These are phyloP conservation scores for Agrochola lota DNA, from an alignment of 2,888 invertebrate genomes.

Conservation along the genomic window DNA sequence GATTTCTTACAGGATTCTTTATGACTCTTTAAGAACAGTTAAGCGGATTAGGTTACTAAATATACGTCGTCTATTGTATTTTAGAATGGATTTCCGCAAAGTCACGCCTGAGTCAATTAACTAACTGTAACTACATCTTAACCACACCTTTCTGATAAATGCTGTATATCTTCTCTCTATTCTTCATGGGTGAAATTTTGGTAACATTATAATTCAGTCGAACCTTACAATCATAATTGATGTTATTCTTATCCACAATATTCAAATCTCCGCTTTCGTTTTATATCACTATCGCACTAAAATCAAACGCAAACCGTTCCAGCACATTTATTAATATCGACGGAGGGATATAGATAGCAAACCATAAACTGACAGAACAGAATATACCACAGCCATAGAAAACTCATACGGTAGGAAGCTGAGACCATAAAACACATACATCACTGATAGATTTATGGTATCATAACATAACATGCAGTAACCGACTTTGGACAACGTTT, in stretches of 20 bases:
- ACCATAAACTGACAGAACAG: constrained; percentile 46
- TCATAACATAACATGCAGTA: constrained; percentile 36
- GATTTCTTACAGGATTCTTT: no score
- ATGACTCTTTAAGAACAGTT: no score
- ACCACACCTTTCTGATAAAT: no score
- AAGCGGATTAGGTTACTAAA: no score
- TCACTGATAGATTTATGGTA: constrained; percentile 36
- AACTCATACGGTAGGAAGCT: constrained; percentile 39
- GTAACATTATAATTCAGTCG: no score
- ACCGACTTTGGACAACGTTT: constrained; percentile 37
- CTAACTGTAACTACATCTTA: no score
- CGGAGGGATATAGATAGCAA: constrained; percentile 18
- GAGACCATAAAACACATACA: constrained; percentile 50
- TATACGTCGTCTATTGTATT: no score
- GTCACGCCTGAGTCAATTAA: no score
- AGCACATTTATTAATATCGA: constrained; percentile 17
- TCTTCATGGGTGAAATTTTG: not conserved
- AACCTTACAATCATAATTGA: not conserved
- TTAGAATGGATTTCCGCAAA: no score
- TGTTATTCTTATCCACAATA: not conserved
- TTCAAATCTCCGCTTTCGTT: constrained; percentile 1
- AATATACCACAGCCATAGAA: constrained; percentile 51
- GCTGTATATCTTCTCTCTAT: no score
- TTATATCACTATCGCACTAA: not conserved
- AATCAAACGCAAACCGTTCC: constrained; percentile 20